A percentile compares a stretch with the other conserved stretches of the same genome.
These are phyloP conservation scores for Trichogramma pretiosum DNA, from an alignment of 1,140 invertebrate species.

Conservation along the genomic window DNA sequence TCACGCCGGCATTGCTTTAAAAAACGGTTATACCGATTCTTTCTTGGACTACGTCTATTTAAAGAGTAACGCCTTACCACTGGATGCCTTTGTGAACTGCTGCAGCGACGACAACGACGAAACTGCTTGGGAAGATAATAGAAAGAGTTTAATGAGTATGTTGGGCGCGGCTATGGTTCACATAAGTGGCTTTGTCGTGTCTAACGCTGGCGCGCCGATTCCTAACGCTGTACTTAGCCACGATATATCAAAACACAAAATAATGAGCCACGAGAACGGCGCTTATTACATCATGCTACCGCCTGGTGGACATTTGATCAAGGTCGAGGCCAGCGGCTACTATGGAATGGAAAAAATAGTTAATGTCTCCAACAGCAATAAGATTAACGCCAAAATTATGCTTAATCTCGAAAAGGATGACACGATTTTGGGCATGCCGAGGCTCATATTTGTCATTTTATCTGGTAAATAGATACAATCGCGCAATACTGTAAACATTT, in stretches of 20 bases:
- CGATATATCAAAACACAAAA: conserved; percentile 35
- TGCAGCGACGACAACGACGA: conserved; percentile 33
- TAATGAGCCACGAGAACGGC: conserved; percentile 47
- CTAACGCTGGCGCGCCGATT: conserved; percentile 51
- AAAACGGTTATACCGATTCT: conserved; percentile 24
- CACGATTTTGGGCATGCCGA: conserved; percentile 60
- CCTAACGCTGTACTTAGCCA: conserved; percentile 48
- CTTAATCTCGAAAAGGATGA: conserved; percentile 59
- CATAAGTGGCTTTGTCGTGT: conserved; percentile 50
- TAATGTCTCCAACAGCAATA: not conserved
- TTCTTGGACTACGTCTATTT: conserved; percentile 39
- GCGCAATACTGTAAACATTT: not conserved
- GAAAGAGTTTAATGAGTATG: conserved; percentile 29
- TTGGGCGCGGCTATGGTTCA: conserved; percentile 29
- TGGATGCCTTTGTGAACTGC: conserved; percentile 40
- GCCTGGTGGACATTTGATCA: conserved; percentile 49
- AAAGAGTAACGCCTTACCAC: conserved; percentile 34
- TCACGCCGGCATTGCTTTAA: conserved; percentile 25
- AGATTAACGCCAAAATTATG: conserved; percentile 39
- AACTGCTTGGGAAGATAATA: conserved; percentile 34
- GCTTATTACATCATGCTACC: conserved; percentile 50
- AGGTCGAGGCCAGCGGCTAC: conserved; percentile 50
- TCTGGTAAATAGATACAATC: conserved; percentile 46
- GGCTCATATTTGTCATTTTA: conserved; percentile 63
- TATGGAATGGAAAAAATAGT: conserved; percentile 47